phyloP scores from a whole-genome alignment of 2,113 vertebrate species.

The Stegastes partitus region DNA sequence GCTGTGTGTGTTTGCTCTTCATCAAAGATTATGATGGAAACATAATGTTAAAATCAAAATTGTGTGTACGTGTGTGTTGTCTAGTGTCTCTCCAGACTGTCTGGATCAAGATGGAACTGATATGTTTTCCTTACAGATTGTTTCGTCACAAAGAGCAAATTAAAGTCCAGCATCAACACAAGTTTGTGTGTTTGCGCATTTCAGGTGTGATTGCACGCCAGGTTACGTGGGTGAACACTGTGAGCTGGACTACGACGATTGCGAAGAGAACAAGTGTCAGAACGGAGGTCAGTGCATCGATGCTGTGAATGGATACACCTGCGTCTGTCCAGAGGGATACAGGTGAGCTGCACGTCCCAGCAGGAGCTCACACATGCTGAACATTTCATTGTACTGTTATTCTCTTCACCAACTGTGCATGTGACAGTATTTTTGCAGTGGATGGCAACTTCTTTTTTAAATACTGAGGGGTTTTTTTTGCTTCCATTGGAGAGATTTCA shows the following conservation, averaged over 20 bases:
- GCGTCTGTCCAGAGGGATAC: slow-evolving; percentile 94
- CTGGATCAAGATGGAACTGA: neutral
- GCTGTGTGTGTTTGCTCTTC: neutral
- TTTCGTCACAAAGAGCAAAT: neutral
- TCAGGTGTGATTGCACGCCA: slow-evolving; percentile 96
- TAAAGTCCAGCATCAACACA: neutral
- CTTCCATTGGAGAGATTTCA: too few species aligned
- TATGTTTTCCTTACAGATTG: slow-evolving; percentile 12
- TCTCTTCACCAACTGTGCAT: too few species aligned
- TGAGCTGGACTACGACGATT: slow-evolving; percentile 93
- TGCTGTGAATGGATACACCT: slow-evolving; percentile 95
- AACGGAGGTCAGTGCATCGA: slow-evolving; percentile 95
- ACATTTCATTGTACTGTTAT: neutral
- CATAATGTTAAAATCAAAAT: neutral
- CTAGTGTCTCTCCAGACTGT: slow-evolving; percentile 6
- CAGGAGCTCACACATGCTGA: neutral
- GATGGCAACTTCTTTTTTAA: too few species aligned
- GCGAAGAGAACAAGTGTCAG: slow-evolving; percentile 95
- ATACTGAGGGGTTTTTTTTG: too few species aligned
- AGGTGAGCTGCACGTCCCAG: slow-evolving; percentile 83
- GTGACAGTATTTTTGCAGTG: neutral
- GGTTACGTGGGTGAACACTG: slow-evolving; percentile 95
- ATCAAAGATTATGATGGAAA: slow-evolving; percentile 9
- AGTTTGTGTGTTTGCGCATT: slow-evolving; percentile 4
- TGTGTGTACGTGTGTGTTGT: neutral